Percentiles rank a stretch among this genome's conserved stretches.
These are phyloP conservation scores for Thymallus thymallus DNA, from an alignment of 2,113 vertebrate genomes.

Conservation along the genomic window DNA sequence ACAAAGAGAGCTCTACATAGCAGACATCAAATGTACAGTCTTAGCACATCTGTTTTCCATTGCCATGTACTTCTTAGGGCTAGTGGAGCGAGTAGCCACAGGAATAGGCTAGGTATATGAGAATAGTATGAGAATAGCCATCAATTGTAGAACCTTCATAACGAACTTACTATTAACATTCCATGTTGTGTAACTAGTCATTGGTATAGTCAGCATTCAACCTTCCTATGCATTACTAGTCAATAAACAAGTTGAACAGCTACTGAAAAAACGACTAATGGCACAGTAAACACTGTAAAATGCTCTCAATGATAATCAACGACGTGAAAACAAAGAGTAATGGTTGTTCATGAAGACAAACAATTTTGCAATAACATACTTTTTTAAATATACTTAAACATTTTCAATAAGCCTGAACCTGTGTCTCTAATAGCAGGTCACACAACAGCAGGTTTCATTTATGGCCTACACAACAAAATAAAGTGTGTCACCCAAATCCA, in stretches of 20 bases:
- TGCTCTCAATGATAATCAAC: no score
- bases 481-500: slow-evolving; percentile 5
- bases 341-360: no score
- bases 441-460: no score
- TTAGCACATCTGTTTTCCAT: slow-evolving; percentile 55
- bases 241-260: neutral
- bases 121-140: neutral
- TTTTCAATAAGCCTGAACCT: no score
- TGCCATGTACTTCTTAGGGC: neutral
- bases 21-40: slow-evolving; percentile 27
- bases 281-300: no score
- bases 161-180: neutral
- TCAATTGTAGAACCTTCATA: neutral
- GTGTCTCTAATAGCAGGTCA: no score
- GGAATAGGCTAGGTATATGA: neutral
- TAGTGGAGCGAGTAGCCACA: slow-evolving; percentile 4
- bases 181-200: neutral
- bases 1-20: slow-evolving; percentile 31
- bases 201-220: neutral
- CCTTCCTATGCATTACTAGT: neutral
- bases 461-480: neutral
- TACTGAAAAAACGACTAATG: neutral
- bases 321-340: no score
- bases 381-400: no score
- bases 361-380: no score